These are phyloP conservation scores for Camponotus fellah DNA, from an alignment of 2,888 invertebrate species.

Conservation along the genomic window DNA sequence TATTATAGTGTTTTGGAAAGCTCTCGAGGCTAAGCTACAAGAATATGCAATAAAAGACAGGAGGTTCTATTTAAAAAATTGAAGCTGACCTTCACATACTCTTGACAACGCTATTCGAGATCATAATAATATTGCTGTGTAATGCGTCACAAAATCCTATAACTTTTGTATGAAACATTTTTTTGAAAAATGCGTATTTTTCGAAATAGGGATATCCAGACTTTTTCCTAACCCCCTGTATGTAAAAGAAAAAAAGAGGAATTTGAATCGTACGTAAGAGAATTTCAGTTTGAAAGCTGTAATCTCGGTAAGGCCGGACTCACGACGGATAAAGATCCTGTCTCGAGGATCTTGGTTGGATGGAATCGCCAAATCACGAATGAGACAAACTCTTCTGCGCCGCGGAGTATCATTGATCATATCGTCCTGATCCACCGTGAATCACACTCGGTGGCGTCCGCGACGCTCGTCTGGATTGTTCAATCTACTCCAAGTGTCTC, in stretches of 20 bases:
- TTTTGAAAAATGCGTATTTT: too few relatives aligned
- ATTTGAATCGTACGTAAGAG: background rate
- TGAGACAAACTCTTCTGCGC: conserved; percentile 30
- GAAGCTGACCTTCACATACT: too few relatives aligned
- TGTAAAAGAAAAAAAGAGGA: background rate
- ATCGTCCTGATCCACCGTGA: conserved; percentile 66
- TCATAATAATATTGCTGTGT: too few relatives aligned
- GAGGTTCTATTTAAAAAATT: too few relatives aligned
- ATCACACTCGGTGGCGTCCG: conserved; percentile 55
- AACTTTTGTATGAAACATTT: too few relatives aligned
- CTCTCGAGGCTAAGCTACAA: too few relatives aligned
- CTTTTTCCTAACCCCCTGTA: too few relatives aligned
- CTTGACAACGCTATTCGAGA: too few relatives aligned
- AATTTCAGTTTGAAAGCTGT: background rate
- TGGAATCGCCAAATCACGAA: conserved; percentile 37
- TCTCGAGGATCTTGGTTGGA: conserved; percentile 26
- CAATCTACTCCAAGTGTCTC: conserved; percentile 69
- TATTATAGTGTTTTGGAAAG: too few relatives aligned
- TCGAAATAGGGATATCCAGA: too few relatives aligned
- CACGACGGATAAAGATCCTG: background rate
- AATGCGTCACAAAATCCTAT: too few relatives aligned
- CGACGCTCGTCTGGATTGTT: conserved; percentile 63
- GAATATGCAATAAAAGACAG: too few relatives aligned
- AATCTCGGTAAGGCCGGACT: conserved; percentile 16
- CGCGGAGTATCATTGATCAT: conserved; percentile 66